Conservation (phyloP, 2,797 vertebrate species). For the Oreonectes daqikongensis region DNA sequence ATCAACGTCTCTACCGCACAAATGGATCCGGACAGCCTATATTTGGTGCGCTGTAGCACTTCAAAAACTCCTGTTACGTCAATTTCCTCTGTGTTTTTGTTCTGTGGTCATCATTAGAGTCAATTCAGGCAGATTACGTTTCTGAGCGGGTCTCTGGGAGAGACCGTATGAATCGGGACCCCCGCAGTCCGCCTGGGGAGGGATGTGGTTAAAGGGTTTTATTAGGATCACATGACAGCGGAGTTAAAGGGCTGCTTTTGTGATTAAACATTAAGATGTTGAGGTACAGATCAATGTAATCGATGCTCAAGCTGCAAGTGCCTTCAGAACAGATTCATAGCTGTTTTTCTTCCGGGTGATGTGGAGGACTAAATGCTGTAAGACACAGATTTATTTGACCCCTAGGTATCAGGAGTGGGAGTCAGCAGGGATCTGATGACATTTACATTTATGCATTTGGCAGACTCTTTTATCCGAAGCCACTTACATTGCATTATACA, state of each 20-base stretch:
- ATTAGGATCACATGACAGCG: constrained; percentile 31
- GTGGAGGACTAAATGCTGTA: not conserved
- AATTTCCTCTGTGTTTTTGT: constrained; percentile 32
- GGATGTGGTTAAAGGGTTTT: constrained; percentile 37
- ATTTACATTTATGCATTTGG: too few relatives aligned
- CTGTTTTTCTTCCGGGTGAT: constrained; percentile 7
- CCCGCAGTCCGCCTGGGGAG: constrained; percentile 19
- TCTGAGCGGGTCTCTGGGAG: constrained; percentile 18
- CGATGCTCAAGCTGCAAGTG: constrained; percentile 12
- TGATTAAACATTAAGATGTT: constrained; percentile 51
- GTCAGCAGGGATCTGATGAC: not conserved
- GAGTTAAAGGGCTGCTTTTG: constrained; percentile 20
- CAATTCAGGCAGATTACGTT: constrained; percentile 41
- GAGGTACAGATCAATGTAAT: constrained; percentile 47
- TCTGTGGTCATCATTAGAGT: constrained; percentile 30
- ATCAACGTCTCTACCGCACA: constrained; percentile 27
- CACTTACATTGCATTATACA: too few relatives aligned
- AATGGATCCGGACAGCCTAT: constrained; percentile 33
- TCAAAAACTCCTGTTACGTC: constrained; percentile 32
- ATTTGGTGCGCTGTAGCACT: constrained; percentile 28
- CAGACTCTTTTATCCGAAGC: too few relatives aligned
- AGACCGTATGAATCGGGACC: constrained; percentile 33
- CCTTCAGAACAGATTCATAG: not conserved
- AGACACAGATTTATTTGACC: not conserved
- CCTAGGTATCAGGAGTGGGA: not conserved